A percentile compares a stretch with the other conserved stretches of the same genome.
phyloP scores from a whole-genome alignment of 2,113 vertebrate species.

The Taxidea taxus region DNA sequence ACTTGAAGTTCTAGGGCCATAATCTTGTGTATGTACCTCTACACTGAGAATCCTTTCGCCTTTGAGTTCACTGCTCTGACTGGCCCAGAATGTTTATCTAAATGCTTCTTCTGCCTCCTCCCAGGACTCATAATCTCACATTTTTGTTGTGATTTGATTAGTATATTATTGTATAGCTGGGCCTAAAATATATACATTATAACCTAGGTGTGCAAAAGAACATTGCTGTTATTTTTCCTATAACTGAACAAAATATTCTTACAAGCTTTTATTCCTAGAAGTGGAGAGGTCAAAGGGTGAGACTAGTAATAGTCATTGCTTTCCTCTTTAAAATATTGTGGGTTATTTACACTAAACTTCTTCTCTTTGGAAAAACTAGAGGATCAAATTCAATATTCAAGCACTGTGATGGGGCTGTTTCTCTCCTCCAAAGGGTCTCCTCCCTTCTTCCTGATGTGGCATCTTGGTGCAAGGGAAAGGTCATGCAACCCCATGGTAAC shows the following conservation, averaged over 20 bases:
- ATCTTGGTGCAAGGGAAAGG: neutral
- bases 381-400: neutral
- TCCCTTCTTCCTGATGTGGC: neutral
- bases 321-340: neutral
- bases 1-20: neutral
- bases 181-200: neutral
- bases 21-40: rapidly evolving
- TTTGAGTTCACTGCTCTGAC: neutral
- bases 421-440: neutral
- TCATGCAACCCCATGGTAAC: neutral
- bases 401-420: neutral
- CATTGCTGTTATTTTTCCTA: neutral
- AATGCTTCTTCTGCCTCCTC: neutral
- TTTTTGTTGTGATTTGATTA: neutral
- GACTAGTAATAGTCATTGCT: neutral
- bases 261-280: neutral
- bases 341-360: neutral
- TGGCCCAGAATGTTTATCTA: neutral
- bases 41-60: neutral
- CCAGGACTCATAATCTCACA: neutral
- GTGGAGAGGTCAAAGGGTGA: neutral
- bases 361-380: neutral
- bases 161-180: neutral
- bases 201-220: neutral
- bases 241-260: neutral